Evolutionary conservation across 2,797 vertebrate species (phyloP).

Genomic region (Percopsis omiscomaycus): DNA sequence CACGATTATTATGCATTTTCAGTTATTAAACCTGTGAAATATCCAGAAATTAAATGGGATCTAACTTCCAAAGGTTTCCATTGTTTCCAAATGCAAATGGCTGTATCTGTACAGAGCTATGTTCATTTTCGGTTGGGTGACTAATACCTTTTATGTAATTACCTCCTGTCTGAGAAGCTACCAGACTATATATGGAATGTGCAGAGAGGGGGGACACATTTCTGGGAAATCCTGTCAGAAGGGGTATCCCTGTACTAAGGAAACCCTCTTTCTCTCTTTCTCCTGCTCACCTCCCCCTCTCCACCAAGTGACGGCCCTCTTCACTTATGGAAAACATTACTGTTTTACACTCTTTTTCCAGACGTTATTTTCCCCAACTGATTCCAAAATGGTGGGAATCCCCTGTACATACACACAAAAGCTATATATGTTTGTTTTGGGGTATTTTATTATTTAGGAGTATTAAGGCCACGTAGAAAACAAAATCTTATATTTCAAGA

Average conservation of each 20-base stretch:
- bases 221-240: constrained; percentile 64
- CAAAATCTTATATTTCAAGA: no score
- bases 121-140: constrained; percentile 67
- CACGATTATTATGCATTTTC: not conserved
- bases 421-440: not conserved
- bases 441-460: no score
- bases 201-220: constrained; percentile 17
- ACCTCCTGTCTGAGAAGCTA: constrained; percentile 36
- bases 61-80: not conserved
- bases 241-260: constrained; percentile 55
- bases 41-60: no score
- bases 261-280: constrained; percentile 34
- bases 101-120: not conserved
- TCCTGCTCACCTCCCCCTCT: constrained; percentile 5
- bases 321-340: constrained; percentile 46
- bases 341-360: constrained; percentile 22
- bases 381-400: not conserved
- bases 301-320: constrained; percentile 4
- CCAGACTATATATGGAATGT: constrained; percentile 44
- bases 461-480: no score
- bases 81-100: constrained; percentile 16
- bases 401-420: not conserved
- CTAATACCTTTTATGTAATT: constrained; percentile 67
- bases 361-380: constrained; percentile 1
- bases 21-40: not conserved